Evolutionary conservation across 2,797 vertebrate species (phyloP), one percentile per base, ranked within the genome.

Genomic region (Phrynocephalus vlangalii): DNA sequence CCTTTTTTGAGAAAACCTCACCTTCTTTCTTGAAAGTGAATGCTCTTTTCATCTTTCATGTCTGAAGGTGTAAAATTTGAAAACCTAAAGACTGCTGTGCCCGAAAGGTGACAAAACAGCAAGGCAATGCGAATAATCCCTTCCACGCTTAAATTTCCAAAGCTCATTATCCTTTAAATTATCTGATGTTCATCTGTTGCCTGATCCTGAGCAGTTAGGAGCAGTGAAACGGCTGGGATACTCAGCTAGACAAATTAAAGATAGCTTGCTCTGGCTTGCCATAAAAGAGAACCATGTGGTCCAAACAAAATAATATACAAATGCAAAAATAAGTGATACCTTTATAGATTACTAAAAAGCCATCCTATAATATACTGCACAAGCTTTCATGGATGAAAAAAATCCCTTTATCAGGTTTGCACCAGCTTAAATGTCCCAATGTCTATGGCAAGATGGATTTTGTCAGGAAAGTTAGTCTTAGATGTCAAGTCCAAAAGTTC

Each of bases 161-260:
- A 67, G 63, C 10, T 81, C 79, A 81, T 81, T 81, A 81, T 81
- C 33, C 79, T 13, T 81, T 2, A 67, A 81, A 67, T 81, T 18
- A 82, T 82, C 28, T 44, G 26, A 82, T 28, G 33, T n/a, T 28
- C n/a, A 50, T 26, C 16, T 48, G 66, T n/a, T 26, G 20, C 66
- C 38, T 48, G 66, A 82, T 50, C 48, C 38, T 28, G 66, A 70
- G 38, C 38, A 50, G 26, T 48, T 68, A 20, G n/a, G 79, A 22
- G 13, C 52, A 79, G 3, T 13, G 77, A 79, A 8, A 9, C 38
- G n/a, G 79, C 20, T 67, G 20, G 11, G 26, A 81, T 81, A 81
- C 6, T 22, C 79, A 66, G 9, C 1, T 50, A 67, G 60, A 20
- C 66, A 66, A 26, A 81, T 13, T 5, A 38, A 48, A 20, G 44